Evolutionary conservation across 2,888 invertebrate species (phyloP).

Genomic region (Pimpla rufipes): DNA sequence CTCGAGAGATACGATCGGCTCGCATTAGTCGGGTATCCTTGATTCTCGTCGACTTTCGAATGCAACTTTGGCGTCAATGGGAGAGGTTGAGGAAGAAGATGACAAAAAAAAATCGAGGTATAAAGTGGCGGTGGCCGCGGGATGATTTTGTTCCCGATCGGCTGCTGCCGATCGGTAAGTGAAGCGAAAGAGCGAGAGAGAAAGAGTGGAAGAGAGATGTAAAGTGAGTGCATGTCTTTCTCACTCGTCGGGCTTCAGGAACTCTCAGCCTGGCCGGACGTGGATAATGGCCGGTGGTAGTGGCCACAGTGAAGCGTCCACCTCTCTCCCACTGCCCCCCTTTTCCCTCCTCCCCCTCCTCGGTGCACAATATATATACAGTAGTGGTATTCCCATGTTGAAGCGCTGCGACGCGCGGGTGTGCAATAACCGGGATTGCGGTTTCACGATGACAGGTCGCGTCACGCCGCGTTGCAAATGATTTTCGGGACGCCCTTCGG

Average conservation of each 20-base stretch:
- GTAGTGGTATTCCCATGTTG: slow-evolving; percentile 50
- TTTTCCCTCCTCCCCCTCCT: slow-evolving; percentile 13
- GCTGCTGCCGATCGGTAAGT: slow-evolving; percentile 50
- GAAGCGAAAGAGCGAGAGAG: slow-evolving; percentile 18
- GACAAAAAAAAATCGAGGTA: slow-evolving; percentile 15
- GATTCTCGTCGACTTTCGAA: slow-evolving; percentile 61
- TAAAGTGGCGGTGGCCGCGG: slow-evolving; percentile 16
- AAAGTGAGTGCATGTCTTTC: slow-evolving; percentile 12
- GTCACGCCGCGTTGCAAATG: slow-evolving; percentile 81
- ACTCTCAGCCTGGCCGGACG: slow-evolving; percentile 78
- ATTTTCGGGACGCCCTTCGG: slow-evolving; percentile 74
- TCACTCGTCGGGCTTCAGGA: slow-evolving; percentile 71
- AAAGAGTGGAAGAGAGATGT: neutral
- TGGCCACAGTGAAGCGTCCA: slow-evolving; percentile 77
- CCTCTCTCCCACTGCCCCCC: slow-evolving; percentile 71
- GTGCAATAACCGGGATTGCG: slow-evolving; percentile 81
- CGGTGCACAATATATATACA: slow-evolving; percentile 27
- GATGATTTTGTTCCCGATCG: slow-evolving; percentile 40
- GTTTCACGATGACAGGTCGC: slow-evolving; percentile 81
- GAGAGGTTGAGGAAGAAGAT: neutral
- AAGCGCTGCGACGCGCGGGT: slow-evolving; percentile 75
- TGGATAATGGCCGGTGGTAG: slow-evolving; percentile 79
- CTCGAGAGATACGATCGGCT: slow-evolving; percentile 45
- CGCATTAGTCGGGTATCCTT: slow-evolving; percentile 25
- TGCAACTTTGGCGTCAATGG: slow-evolving; percentile 33